These are phyloP conservation scores for Apis cerana DNA, from an alignment of 1,140 invertebrate genomes.

Conservation along the genomic window DNA sequence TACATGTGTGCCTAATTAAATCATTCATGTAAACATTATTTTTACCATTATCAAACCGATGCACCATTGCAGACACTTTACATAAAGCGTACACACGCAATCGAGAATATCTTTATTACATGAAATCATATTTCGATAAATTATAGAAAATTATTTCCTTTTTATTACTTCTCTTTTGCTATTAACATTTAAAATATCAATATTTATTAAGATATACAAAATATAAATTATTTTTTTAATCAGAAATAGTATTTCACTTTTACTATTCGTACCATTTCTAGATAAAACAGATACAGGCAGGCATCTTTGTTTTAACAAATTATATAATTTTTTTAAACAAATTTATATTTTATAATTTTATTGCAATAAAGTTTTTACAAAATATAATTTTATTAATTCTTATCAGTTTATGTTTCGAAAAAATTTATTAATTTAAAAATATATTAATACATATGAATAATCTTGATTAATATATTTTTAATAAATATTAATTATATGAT, in stretches of 20 bases:
- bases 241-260: background rate
- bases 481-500: background rate
- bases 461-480: background rate
- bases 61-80: slow-evolving; percentile 43
- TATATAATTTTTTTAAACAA: background rate
- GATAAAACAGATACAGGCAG: background rate
- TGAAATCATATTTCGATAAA: slow-evolving; percentile 22
- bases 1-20: slow-evolving; percentile 33
- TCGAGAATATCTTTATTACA: background rate
- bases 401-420: background rate
- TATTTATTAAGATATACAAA: background rate
- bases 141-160: slow-evolving; percentile 1
- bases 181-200: background rate
- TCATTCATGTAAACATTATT: slow-evolving; percentile 39
- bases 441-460: background rate
- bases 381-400: background rate
- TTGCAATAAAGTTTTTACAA: background rate
- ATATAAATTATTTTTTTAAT: background rate
- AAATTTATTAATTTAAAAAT: background rate
- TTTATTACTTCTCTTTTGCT: background rate
- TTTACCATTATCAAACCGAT: slow-evolving; percentile 27
- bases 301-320: background rate
- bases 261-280: background rate
- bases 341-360: background rate
- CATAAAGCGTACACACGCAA: background rate